Evolutionary conservation across 2,113 vertebrate species (phyloP).

Genomic region (Oreochromis niloticus): DNA sequence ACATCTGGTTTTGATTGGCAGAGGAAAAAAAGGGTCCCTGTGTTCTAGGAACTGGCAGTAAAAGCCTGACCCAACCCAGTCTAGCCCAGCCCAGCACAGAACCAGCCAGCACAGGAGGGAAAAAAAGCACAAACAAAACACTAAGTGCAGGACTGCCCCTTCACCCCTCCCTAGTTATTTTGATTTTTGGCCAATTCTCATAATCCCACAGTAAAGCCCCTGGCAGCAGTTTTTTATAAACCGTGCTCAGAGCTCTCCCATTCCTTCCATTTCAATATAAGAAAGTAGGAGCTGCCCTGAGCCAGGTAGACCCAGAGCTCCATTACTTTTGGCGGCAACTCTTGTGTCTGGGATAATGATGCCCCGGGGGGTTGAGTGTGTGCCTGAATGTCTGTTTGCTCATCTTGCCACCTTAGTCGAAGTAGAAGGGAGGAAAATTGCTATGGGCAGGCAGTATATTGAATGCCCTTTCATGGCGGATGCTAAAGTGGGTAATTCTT

Average conservation of each 20-base stretch:
- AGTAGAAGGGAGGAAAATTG: constrained; percentile 39
- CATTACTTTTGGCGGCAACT: constrained; percentile 50
- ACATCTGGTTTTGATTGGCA: constrained; percentile 75
- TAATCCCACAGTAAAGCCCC: constrained; percentile 61
- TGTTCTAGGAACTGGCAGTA: constrained; percentile 65
- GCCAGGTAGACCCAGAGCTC: constrained; percentile 55
- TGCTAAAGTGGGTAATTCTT: constrained; percentile 53
- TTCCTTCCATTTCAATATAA: constrained; percentile 47
- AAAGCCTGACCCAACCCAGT: constrained; percentile 37
- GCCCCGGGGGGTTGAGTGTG: constrained; percentile 45
- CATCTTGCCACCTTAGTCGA: constrained; percentile 46
- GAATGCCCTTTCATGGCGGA: constrained; percentile 42
- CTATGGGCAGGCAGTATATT: constrained; percentile 45
- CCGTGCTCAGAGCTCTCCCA: constrained; percentile 27
- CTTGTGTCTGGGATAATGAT: constrained; percentile 61
- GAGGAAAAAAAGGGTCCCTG: constrained; percentile 45
- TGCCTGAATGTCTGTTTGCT: constrained; percentile 56
- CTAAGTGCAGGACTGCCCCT: constrained; percentile 12
- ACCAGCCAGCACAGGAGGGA: constrained; percentile 2
- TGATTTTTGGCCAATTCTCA: constrained; percentile 49
- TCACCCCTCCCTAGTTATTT: constrained; percentile 30
- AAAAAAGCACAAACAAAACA: neutral
- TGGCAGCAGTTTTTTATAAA: constrained; percentile 34
- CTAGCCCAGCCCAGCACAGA: constrained; percentile 28
- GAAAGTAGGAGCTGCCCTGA: constrained; percentile 32